phyloP scores from a whole-genome alignment of 2,888 invertebrate species.

The Exephanes ischioxanthus region DNA sequence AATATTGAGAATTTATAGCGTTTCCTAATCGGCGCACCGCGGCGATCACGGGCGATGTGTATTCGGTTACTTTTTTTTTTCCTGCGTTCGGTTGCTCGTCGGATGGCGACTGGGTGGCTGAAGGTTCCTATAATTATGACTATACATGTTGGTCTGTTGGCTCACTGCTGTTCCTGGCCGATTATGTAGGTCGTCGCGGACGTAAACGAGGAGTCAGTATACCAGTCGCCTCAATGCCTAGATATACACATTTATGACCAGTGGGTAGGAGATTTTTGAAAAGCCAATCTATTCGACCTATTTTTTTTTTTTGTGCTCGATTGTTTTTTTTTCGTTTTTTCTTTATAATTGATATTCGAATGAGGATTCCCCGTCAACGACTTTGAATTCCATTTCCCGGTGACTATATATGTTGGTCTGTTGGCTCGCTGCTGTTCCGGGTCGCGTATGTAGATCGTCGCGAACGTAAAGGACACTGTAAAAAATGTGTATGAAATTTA shows the following conservation, averaged over 20 bases:
- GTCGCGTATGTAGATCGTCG: constrained; percentile 60
- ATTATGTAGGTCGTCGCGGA: constrained; percentile 63
- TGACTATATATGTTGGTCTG: constrained; percentile 39
- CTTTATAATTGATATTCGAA: not conserved
- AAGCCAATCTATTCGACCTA: not conserved
- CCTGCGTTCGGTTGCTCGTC: constrained; percentile 10
- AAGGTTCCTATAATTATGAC: constrained; percentile 21
- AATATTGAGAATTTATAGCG: not conserved
- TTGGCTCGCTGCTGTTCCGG: constrained; percentile 43
- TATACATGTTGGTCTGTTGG: constrained; percentile 45
- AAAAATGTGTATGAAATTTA: too few species aligned
- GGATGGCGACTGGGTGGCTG: constrained; percentile 55
- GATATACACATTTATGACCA: not conserved
- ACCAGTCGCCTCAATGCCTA: constrained; percentile 13
- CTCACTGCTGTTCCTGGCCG: constrained; percentile 45
- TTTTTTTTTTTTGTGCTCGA: not conserved
- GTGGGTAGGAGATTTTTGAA: constrained; percentile 39
- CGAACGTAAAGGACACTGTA: constrained; percentile 42
- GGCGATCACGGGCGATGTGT: constrained; percentile 46
- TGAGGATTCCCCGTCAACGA: not conserved
- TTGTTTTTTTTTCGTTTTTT: not conserved
- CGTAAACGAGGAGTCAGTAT: constrained; percentile 51
- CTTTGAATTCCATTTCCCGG: not conserved
- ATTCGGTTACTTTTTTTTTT: constrained; percentile 30
- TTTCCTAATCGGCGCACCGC: constrained; percentile 36